Conservation (phyloP, 1,140 invertebrate genomes). For the Chelonus insularis region DNA sequence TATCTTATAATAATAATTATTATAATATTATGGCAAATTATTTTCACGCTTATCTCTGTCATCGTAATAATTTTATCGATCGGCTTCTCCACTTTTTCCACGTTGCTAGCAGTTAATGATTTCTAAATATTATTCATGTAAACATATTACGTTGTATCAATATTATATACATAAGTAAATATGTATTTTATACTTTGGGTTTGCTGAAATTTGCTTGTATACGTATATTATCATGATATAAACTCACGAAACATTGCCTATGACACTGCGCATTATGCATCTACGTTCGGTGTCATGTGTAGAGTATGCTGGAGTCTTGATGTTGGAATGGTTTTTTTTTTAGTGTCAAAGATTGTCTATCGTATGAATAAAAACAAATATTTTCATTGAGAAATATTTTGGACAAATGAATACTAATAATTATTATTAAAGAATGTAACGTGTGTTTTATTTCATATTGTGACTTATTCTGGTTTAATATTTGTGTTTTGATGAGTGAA, state of each 20-base stretch:
- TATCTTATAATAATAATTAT: too few species aligned
- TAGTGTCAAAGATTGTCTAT: neutral
- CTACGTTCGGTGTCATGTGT: slow-evolving; percentile 4
- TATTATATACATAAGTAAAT: neutral
- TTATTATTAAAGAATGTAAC: too few species aligned
- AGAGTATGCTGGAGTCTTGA: slow-evolving; percentile 9
- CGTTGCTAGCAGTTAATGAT: slow-evolving; percentile 36
- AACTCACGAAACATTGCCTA: slow-evolving; percentile 8
- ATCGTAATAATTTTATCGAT: neutral
- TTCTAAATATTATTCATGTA: neutral
- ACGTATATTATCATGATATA: neutral
- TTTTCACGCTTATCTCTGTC: neutral
- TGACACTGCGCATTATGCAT: slow-evolving; percentile 10
- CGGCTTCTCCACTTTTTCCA: slow-evolving; percentile 27
- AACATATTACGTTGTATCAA: neutral
- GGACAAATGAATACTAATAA: too few species aligned
- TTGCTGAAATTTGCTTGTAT: slow-evolving; percentile 37
- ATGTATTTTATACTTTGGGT: slow-evolving; percentile 31
- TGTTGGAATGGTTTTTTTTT: slow-evolving; percentile 23
- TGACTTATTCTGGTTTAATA: too few species aligned
- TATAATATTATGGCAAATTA: too few species aligned
- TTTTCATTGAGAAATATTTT: neutral
- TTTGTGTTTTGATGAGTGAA: neutral
- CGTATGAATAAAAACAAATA: neutral
- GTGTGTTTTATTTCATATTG: too few species aligned